phyloP scores from a whole-genome alignment of 2,113 vertebrate genomes.

The Oncorhynchus nerka region DNA sequence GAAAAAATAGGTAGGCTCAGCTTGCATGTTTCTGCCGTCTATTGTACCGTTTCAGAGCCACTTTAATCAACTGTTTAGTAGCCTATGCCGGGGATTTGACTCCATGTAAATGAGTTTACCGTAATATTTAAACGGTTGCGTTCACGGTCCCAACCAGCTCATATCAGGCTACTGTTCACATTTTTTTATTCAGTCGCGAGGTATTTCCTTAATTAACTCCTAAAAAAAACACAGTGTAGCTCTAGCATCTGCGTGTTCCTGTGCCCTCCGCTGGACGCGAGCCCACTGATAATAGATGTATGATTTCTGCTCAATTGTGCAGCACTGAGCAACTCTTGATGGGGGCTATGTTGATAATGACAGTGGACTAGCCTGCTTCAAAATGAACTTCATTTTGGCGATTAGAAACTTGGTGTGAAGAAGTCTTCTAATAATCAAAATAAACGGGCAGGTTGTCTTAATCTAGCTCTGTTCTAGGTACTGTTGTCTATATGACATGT shows the following conservation, averaged over 20 bases:
- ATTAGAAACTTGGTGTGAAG: too few relatives aligned
- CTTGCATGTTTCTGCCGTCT: not conserved
- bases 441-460: constrained; percentile 34
- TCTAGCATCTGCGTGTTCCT: not conserved
- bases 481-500: too few relatives aligned
- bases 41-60: not conserved
- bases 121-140: not conserved
- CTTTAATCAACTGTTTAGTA: not conserved
- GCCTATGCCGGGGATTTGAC: not conserved
- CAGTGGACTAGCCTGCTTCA: too few relatives aligned
- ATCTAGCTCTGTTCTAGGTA: too few relatives aligned
- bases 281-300: not conserved
- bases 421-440: constrained; percentile 29
- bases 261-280: not conserved
- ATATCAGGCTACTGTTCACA: not conserved
- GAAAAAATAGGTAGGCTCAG: constrained; percentile 56
- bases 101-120: not conserved
- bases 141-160: not conserved
- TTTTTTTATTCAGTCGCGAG: not conserved
- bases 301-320: not conserved
- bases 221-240: not conserved
- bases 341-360: too few relatives aligned
- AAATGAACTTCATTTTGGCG: too few relatives aligned
- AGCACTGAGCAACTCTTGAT: not conserved
- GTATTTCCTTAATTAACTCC: not conserved